These are phyloP conservation scores for Clanis bilineata DNA, from an alignment of 2,888 invertebrate genomes.

Conservation along the genomic window DNA sequence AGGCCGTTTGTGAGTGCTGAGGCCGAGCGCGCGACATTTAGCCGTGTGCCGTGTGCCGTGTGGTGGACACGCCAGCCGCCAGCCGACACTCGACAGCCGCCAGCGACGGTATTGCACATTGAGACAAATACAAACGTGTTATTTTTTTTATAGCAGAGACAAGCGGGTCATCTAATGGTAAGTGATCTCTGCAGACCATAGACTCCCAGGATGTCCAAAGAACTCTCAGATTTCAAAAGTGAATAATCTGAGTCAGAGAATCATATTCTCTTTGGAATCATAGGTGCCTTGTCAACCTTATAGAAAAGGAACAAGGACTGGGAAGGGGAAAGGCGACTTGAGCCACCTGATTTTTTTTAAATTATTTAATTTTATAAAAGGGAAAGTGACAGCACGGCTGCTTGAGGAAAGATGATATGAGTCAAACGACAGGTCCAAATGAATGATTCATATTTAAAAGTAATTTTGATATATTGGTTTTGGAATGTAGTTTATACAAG, in stretches of 20 bases:
- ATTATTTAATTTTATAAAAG: constrained; percentile 17
- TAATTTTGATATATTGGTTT: background rate
- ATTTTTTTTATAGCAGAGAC: no score
- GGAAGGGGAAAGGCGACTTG: no score
- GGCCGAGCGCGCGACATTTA: constrained; percentile 76
- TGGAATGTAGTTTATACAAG: constrained; percentile 6
- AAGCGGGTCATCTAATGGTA: no score
- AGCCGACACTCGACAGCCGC: no score
- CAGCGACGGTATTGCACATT: constrained; percentile 56
- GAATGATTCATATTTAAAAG: constrained; percentile 1
- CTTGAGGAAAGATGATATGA: background rate
- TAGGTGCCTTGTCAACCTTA: no score
- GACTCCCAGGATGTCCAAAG: no score
- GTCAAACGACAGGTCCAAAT: background rate
- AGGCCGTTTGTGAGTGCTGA: constrained; percentile 81
- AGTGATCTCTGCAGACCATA: no score
- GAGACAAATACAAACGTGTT: constrained; percentile 4
- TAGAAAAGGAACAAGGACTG: no score
- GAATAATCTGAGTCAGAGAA: no score
- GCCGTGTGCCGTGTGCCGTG: constrained; percentile 54
- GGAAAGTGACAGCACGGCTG: constrained; percentile 15
- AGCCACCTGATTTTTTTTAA: no score
- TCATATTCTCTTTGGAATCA: no score
- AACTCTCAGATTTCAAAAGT: no score
- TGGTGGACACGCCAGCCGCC: constrained; percentile 60